Base-by-base conservation (phyloP, 2,797 vertebrate genomes). In the Lutjanus argentimaculatus region DNA sequence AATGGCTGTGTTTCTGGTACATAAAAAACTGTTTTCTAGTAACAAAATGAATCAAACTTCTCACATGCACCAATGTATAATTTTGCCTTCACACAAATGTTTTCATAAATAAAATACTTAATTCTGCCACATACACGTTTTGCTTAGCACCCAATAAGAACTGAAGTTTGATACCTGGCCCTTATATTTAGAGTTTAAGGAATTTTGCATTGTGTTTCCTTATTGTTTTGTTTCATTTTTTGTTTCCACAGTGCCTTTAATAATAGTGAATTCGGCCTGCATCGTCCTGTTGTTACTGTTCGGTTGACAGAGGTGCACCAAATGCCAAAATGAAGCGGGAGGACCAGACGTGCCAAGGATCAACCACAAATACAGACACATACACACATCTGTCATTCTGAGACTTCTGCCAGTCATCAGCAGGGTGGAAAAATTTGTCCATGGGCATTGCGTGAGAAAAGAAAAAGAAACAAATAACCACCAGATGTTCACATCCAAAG, bases 281-380 rank as follows among this genome's bases (percentile, higher is more conserved):
- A 98, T 99, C 4, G 61, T 99, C 78, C 94, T 99, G 46, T 92
- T 99, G 73, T 83, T 99, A 77, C 90, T 99, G 59, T 99, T 99
- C 36, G 98, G 98, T 56, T 98, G 96, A 97, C 90, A 70, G 52
- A 30, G 0, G 30, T 6, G 4, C n/a, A 21, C 1, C 2, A 2
- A 40, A 9, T 0, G 0, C 45, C 57, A 30, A 57, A 7, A 58
- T 12, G 21, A 55, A 72, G 57, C 40, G 40, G 45, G 67, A 61
- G 42, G 67, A 81, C 25, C 7, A 57, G 40, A 82, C 46, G 16
- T 51, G 81, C 55, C 52, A 59, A 75, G 63, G 65, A 89, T 67
- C 40, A 62, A 63, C 48, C 15, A 51, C 72, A 78, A 1, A 21
- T 53, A 59, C 13, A 43, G 55, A 61, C 42, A 17, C 9, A 48